These are phyloP conservation scores for Syngnathus floridae DNA, from an alignment of 2,113 vertebrate genomes.

Conservation along the genomic window DNA sequence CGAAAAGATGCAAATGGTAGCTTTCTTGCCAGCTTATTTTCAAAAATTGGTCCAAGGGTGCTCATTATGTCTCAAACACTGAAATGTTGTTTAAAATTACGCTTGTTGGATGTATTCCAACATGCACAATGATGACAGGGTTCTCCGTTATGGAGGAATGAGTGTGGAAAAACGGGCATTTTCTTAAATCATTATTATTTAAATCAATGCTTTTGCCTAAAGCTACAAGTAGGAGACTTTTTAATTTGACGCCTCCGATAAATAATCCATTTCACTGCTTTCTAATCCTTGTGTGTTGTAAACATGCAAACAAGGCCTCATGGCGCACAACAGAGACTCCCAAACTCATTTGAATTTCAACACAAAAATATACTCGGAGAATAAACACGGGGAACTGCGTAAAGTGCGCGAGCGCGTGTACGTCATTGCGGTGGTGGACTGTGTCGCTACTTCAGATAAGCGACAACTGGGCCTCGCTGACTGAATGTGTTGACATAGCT, in stretches of 20 bases:
- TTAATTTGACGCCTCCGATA: slow-evolving; percentile 60
- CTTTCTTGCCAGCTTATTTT: not conserved
- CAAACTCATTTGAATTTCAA: slow-evolving; percentile 42
- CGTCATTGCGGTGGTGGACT: slow-evolving; percentile 22
- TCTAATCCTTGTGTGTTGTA: slow-evolving; percentile 45
- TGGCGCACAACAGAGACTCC: slow-evolving; percentile 33
- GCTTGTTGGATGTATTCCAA: not conserved
- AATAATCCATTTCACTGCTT: slow-evolving; percentile 44
- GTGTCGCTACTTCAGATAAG: slow-evolving; percentile 57
- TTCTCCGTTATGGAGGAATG: not conserved
- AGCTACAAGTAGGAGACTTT: slow-evolving; percentile 42
- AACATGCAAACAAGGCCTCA: slow-evolving; percentile 35
- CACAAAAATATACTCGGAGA: slow-evolving; percentile 30
- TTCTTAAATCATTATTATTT: slow-evolving; percentile 27
- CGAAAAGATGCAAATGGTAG: not conserved
- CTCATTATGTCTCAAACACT: not conserved
- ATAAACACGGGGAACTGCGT: slow-evolving; percentile 18
- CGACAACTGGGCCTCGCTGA: slow-evolving; percentile 62
- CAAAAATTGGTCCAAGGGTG: not conserved
- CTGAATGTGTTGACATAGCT: slow-evolving; percentile 74
- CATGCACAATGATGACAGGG: not conserved
- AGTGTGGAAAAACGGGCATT: not conserved
- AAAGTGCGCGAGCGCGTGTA: slow-evolving; percentile 15
- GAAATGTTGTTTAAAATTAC: not conserved
- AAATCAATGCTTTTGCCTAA: slow-evolving; percentile 29